Base-by-base conservation (phyloP, 1,140 invertebrate species). In the Drosophila sproati region DNA sequence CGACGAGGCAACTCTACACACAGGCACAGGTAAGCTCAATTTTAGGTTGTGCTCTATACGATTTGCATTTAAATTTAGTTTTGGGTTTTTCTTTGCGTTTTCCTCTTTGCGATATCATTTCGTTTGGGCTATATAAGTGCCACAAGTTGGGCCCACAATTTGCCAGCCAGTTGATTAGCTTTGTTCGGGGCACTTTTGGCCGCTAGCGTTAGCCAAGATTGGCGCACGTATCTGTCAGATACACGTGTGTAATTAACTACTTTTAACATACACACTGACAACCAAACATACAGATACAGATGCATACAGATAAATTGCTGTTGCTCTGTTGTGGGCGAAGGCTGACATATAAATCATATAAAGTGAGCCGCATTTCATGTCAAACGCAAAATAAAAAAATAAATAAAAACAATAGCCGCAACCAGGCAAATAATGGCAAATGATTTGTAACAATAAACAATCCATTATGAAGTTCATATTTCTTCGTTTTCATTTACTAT, bases 241-340 rank as follows among this genome's bases (percentile, higher is more conserved):
- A 88, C 73, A 75, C 77, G 66, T 70, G 77, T 68, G 83, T 83
- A 83, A 89, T 88, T 88, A 87, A 82, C 76, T 70, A 68, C 66
- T 62, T 51, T 70, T 55, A 47, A 52, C 28, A 64, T 56, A 73
- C 71, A 73, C 12, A 66, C 34, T 20, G 20, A 41, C 45, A 61
- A 20, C 20, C 66, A 62, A 50, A 47, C 29, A 54, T 31, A 45
- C 47, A 52, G 47, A 60, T 45, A 35, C 57, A 41, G 32, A 47
- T 56, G 73, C 50, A 52, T 59, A 75, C 68, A 64, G 41, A 56
- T 50, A 55, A 20, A 20, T 20, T 20, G 20, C 20, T 20, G 20
- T 20, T 20, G 20, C 20, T 20, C 20, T 20, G 20, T 20, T 20
- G 20, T 20, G 20, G 20, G 20, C 20, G 20, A 20, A 20, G 20